phyloP scores from a whole-genome alignment of 1,140 invertebrate species.

The Aethina tumida region DNA sequence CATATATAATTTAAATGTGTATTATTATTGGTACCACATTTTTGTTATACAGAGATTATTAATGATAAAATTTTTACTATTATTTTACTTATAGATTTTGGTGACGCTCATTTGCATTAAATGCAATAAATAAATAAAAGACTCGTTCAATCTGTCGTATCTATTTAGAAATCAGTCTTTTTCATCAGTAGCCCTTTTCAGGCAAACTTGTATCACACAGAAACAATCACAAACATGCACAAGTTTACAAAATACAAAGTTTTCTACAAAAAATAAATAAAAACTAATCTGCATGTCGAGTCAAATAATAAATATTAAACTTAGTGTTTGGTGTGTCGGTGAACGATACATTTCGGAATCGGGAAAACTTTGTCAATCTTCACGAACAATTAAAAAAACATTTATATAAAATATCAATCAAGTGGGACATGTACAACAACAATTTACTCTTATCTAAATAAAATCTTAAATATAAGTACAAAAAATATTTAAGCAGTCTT shows the following conservation, averaged over 20 bases:
- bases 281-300: constrained; percentile 11
- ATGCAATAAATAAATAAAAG: no score
- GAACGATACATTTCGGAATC: constrained; percentile 5
- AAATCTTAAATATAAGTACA: constrained; percentile 8
- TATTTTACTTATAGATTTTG: no score
- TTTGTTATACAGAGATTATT: no score
- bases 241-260: constrained; percentile 19
- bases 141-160: no score
- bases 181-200: constrained; percentile 29
- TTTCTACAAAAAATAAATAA: constrained; percentile 10
- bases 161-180: constrained; percentile 36
- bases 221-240: constrained; percentile 34
- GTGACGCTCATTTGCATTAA: no score
- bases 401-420: constrained; percentile 7
- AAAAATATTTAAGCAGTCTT: constrained; percentile 11
- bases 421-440: constrained; percentile 2
- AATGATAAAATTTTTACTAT: no score
- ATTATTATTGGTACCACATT: no score
- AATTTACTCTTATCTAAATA: no score
- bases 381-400: constrained; percentile 4
- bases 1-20: no score
- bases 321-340: constrained; percentile 7
- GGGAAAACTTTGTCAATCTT: constrained; percentile 14
- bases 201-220: constrained; percentile 32
- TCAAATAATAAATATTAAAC: constrained; percentile 6